A percentile compares a stretch with the other conserved stretches of the same genome.
These are phyloP conservation scores for Calonectris borealis DNA, from an alignment of 2,113 vertebrate genomes.

Conservation along the genomic window DNA sequence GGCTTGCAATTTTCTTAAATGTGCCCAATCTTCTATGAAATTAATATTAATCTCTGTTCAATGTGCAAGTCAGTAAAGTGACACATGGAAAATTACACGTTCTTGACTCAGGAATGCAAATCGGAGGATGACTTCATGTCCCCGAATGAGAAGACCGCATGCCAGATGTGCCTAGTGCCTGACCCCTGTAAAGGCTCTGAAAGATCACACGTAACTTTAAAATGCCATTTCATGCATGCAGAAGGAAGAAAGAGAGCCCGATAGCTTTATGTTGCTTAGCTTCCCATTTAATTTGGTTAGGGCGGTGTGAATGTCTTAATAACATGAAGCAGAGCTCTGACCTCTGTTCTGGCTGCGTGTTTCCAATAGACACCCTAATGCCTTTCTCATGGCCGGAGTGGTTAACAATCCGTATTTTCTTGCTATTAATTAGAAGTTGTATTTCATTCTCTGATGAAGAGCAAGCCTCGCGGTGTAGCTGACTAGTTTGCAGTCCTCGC, in stretches of 20 bases:
- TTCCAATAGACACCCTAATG: neutral
- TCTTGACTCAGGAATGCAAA: neutral
- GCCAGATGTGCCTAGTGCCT: conserved; percentile 17
- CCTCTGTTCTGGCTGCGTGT: neutral
- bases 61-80: neutral
- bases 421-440: neutral
- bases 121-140: conserved; percentile 24
- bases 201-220: neutral
- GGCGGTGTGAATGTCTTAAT: neutral
- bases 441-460: neutral
- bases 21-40: neutral
- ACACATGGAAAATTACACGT: conserved; percentile 12
- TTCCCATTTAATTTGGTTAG: neutral
- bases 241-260: neutral
- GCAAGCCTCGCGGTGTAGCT: accelerated
- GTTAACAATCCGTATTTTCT: neutral
- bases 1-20: neutral
- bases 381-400: neutral
- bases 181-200: neutral
- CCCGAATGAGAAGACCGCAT: neutral
- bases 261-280: neutral
- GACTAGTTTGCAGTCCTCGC: neutral
- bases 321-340: neutral
- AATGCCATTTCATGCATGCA: conserved; percentile 4
- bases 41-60: neutral